A percentile compares a stretch with the other conserved stretches of the same genome.
phyloP scores from a whole-genome alignment of 2,888 invertebrate species.

The Pammene aurita region DNA sequence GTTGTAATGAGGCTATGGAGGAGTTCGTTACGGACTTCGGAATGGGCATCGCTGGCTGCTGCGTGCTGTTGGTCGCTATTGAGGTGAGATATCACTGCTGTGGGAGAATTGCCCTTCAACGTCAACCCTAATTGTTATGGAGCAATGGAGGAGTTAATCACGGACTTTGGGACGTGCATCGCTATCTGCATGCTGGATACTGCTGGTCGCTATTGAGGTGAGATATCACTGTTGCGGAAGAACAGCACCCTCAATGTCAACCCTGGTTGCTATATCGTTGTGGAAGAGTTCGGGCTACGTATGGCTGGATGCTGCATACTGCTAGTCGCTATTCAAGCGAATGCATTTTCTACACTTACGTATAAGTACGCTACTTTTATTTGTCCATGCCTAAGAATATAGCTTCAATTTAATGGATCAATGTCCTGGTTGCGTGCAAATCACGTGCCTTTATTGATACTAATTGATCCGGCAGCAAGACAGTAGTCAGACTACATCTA shows the following conservation, averaged over 20 bases:
- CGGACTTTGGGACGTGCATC: too few relatives aligned
- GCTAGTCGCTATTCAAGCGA: constrained; percentile 9
- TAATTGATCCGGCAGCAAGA: neutral
- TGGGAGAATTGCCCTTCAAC: too few relatives aligned
- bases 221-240: neutral
- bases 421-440: neutral
- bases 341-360: too few relatives aligned
- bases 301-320: neutral
- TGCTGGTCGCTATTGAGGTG: constrained; percentile 11
- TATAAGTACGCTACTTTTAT: too few relatives aligned
- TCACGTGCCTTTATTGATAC: constrained; percentile 1
- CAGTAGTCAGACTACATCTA: neutral
- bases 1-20: neutral
- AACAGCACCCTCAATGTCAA: too few relatives aligned
- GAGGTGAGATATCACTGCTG: neutral
- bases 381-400: too few relatives aligned
- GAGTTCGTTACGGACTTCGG: neutral
- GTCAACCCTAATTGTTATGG: too few relatives aligned
- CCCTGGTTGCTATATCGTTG: too few relatives aligned
- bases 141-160: too few relatives aligned
- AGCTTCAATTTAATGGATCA: neutral
- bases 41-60: constrained; percentile 10
- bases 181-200: neutral
- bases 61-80: constrained; percentile 1
- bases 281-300: too few relatives aligned